Conservation (phyloP, 2,888 invertebrate genomes). For the Epirrhoe alternata region DNA sequence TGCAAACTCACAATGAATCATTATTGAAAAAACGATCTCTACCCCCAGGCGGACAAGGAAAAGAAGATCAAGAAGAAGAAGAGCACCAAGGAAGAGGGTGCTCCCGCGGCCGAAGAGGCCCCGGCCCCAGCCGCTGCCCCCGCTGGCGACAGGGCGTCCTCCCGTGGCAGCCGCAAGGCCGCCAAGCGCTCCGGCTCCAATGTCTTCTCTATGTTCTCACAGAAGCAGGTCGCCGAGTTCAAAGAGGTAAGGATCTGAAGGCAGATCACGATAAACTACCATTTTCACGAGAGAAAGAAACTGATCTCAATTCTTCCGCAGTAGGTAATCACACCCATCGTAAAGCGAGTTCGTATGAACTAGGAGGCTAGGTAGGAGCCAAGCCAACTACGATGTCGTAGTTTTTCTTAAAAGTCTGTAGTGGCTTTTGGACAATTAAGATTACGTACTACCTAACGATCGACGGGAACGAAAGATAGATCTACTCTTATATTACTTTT, state of each 20-base stretch:
- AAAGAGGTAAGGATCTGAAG: constrained; percentile 89
- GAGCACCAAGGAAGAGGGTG: constrained; percentile 85
- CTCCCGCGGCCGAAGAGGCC: constrained; percentile 87
- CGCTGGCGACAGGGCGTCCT: constrained; percentile 89
- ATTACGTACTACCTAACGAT: too few relatives aligned
- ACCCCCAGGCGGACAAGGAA: constrained; percentile 94
- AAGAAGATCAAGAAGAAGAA: constrained; percentile 96
- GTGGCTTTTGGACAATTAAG: too few relatives aligned
- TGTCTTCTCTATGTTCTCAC: constrained; percentile 98
- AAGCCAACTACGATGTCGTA: too few relatives aligned
- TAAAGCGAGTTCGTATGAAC: background rate
- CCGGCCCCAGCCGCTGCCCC: constrained; percentile 86
- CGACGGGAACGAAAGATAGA: background rate
- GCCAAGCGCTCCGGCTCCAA: constrained; percentile 97
- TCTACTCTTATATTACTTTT: background rate
- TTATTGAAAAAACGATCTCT: constrained; percentile 24
- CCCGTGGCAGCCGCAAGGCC: constrained; percentile 92
- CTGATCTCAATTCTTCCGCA: too few relatives aligned
- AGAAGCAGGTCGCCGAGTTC: constrained; percentile 98
- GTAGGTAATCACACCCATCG: too few relatives aligned
- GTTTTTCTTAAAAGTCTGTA: too few relatives aligned
- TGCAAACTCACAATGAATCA: background rate
- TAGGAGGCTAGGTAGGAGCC: too few relatives aligned
- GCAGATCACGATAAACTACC: background rate
- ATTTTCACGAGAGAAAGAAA: background rate